Evolutionary conservation across 2,888 invertebrate genomes (phyloP).

Genomic region (Linhomoeus sp.): DNA sequence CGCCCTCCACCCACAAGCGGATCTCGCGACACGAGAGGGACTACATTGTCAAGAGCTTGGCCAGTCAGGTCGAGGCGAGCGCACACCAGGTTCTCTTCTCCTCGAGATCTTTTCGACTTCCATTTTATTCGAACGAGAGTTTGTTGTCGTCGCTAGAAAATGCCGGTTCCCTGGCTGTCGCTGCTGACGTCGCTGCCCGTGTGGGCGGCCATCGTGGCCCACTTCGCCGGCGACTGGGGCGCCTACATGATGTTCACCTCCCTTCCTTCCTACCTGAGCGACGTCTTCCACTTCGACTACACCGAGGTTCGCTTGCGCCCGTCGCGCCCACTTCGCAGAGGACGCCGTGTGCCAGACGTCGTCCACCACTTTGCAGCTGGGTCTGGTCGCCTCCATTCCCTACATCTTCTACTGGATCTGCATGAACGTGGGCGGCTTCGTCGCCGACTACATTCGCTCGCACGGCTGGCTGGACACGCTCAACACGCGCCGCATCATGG

Average conservation of each 20-base stretch:
- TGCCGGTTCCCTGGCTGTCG: slow-evolving; percentile 29
- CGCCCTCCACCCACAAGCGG: slow-evolving; percentile 38
- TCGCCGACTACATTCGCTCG: slow-evolving; percentile 19
- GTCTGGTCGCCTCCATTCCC: slow-evolving; percentile 23
- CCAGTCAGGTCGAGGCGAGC: slow-evolving; percentile 6
- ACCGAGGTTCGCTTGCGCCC: slow-evolving; percentile 11
- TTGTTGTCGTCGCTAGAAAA: slow-evolving; percentile 12
- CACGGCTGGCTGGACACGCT: slow-evolving; percentile 16
- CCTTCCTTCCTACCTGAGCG: slow-evolving; percentile 31
- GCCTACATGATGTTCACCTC: slow-evolving; percentile 33
- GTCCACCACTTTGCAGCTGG: slow-evolving; percentile 15
- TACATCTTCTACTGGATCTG: slow-evolving; percentile 24
- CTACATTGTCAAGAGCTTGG: slow-evolving; percentile 18
- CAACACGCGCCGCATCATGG: slow-evolving; percentile 23
- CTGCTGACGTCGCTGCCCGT: slow-evolving; percentile 27
- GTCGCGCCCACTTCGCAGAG: background rate
- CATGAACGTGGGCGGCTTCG: slow-evolving; percentile 23
- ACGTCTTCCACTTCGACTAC: slow-evolving; percentile 23
- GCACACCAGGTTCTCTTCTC: background rate
- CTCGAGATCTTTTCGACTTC: background rate
- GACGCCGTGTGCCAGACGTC: background rate
- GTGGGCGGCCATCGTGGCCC: slow-evolving; percentile 31
- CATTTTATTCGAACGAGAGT: too few species aligned
- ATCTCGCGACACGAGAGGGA: slow-evolving; percentile 32
- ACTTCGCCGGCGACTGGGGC: slow-evolving; percentile 34